Conservation (phyloP, 2,113 vertebrate genomes). For the Ahaetulla prasina region DNA sequence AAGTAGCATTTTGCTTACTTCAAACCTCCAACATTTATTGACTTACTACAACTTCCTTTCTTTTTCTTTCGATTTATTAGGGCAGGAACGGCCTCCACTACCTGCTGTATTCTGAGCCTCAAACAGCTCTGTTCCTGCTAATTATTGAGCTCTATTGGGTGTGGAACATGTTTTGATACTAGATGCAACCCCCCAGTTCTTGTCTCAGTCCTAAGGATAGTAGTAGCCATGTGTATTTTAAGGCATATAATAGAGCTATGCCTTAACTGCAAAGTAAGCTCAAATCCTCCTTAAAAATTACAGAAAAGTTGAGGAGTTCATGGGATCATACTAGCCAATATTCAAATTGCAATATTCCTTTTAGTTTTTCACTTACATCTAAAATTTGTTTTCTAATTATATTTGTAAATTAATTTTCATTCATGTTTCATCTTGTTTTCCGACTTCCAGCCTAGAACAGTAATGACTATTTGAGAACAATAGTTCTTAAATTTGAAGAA, state of each 20-base stretch:
- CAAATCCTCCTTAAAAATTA: background rate
- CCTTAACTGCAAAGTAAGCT: background rate
- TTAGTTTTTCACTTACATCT: background rate
- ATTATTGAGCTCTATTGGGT: background rate
- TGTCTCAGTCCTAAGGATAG: background rate
- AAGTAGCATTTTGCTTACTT: background rate
- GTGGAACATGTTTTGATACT: background rate
- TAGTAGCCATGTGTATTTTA: background rate
- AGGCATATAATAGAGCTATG: background rate
- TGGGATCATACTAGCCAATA: background rate
- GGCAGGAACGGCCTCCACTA: background rate
- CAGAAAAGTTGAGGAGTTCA: background rate
- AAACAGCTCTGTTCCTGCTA: background rate
- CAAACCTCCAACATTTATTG: background rate
- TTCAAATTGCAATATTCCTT: background rate
- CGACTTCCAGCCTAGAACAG: background rate
- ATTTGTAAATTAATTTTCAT: background rate
- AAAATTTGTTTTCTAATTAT: background rate
- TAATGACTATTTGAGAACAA: constrained; percentile 14
- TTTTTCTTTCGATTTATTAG: background rate
- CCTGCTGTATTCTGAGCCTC: background rate
- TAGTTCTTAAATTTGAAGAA: background rate
- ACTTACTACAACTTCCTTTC: background rate
- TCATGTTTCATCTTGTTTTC: background rate
- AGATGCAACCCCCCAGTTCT: background rate